These are phyloP conservation scores for Cheilinus undulatus DNA, from an alignment of 2,113 vertebrate genomes.

Conservation along the genomic window DNA sequence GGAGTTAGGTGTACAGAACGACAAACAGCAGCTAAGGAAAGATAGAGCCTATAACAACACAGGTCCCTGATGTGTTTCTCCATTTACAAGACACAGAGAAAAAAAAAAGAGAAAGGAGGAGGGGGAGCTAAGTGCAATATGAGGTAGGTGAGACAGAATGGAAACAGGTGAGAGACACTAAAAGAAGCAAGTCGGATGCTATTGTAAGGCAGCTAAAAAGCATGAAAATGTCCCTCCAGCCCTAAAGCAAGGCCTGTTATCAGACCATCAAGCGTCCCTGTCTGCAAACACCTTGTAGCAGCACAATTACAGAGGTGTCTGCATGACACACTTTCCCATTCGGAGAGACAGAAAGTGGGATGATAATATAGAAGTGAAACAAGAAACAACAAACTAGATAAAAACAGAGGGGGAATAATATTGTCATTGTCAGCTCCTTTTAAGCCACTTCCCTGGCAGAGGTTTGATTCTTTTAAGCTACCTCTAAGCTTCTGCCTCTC, in stretches of 20 bases:
- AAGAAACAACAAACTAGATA: slow-evolving; percentile 27
- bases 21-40: slow-evolving; percentile 30
- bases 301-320: slow-evolving; percentile 59
- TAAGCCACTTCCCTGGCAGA: slow-evolving; percentile 41
- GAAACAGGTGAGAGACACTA: slow-evolving; percentile 24
- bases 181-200: slow-evolving; percentile 33
- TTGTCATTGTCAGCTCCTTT: slow-evolving; percentile 41
- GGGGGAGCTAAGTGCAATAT: slow-evolving; percentile 18
- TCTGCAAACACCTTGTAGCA: slow-evolving; percentile 63
- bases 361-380: slow-evolving; percentile 41
- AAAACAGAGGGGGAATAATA: slow-evolving; percentile 43
- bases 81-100: slow-evolving; percentile 54
- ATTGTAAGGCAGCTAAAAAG: slow-evolving; percentile 32
- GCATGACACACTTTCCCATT: slow-evolving; percentile 59
- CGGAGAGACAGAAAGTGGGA: slow-evolving; percentile 20
- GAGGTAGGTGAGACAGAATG: slow-evolving; percentile 36
- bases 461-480: slow-evolving; percentile 27
- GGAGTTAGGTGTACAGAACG: background rate
- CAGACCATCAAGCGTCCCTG: slow-evolving; percentile 55
- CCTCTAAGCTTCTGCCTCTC: slow-evolving; percentile 23
- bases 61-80: slow-evolving; percentile 55
- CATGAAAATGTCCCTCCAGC: slow-evolving; percentile 53
- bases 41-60: slow-evolving; percentile 54
- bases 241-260: slow-evolving; percentile 66
- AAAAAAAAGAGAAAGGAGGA: background rate